Evolutionary conservation across 2,797 vertebrate species (phyloP), one percentile per base, ranked within the genome.

Genomic region (Crax fasciolata): DNA sequence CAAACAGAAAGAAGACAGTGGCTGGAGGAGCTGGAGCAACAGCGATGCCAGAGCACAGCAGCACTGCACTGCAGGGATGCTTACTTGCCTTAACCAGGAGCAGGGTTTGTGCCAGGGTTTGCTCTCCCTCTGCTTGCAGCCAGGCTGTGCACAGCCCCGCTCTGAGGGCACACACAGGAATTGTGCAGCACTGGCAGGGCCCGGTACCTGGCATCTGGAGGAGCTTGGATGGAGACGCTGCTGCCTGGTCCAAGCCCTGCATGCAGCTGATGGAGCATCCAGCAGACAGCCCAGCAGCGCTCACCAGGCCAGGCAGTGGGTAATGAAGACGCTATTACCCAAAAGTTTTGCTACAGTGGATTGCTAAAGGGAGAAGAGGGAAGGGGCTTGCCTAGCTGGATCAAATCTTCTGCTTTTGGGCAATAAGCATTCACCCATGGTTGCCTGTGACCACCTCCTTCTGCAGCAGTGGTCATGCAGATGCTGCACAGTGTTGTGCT

Each of bases 261-360:
- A 30, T 70, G 63, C 74, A 71, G 39, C 67, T 70, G 68, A 85
- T 73, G 86, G 76, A 74, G 28, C 62, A 73, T 35, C 48, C 62
- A 75, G 76, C n/a, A 84, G 80, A 41, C 48, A 46, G 79, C 4
- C 52, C 68, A 62, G 38, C 66, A 84, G 70, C 43, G 79, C 61
- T 76, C 82, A 55, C 3, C 16, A 65, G 16, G 3, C 57, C 73
- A 84, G 51, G 65, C 61, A 6, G 30, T 57, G 54, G 86, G 81
- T 93, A 76, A 87, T 95, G 89, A 93, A 95, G 65, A 90, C 66
- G 44, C 41, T 68, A 73, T 95, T 94, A 90, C 28, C 63, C 80
- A 89, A 84, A 87, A 41, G 49, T 44, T 89, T 27, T 12, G 91
- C 54, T 87, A 77, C 82, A 61, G 73, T 2, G 3, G 32, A 54